Evolutionary conservation across 1,140 invertebrate genomes (phyloP), one percentile per base, ranked within the genome.

Genomic region (Heliconius himera): DNA sequence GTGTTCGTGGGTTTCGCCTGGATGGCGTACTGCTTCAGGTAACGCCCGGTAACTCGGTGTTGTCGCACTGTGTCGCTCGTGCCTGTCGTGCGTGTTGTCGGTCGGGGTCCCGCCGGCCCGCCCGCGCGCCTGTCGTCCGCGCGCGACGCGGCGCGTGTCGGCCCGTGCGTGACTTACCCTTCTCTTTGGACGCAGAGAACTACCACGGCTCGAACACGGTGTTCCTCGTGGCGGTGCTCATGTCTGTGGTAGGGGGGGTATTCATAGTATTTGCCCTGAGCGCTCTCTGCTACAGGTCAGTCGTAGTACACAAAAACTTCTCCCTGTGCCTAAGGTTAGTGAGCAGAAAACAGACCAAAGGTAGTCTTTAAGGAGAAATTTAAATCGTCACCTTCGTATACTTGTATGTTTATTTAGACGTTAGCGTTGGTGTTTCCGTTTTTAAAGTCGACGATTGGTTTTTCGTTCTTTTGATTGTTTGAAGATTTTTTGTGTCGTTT

Each of bases 221-320:
- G 95, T 98, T 98, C 96, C 97, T 99, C 96, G 98, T 99, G 95
- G 98, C 97, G 96, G 98, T 98, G 95, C 97, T 99, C 96, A 99
- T 99, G 96, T 98, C 98, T 95, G 98, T 99, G 96, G 98, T 99
- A 96, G 98, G 98, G 96, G 98, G 98, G 96, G 98, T 99, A 96
- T 99, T 99, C 97, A 97, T 99, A 96, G 97, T 99, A 96, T 99
- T 99, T 97, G 98, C 98, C 95, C 97, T 99, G 96, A 98, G 99
- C 96, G 98, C 98, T 96, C 97, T 99, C 96, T 99, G 99, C 97
- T 99, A 99, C 97, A 98, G 98, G 98, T 98, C 97, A 98, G 97
- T 98, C 96, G 97, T 98, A 97, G 97, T 98, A 97, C 97, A 98
- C 97, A 98, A 97, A 98, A 98, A 98, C 97, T 98, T 98, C 97